Base-by-base conservation (phyloP, 2,113 vertebrate genomes). In the Puntigrus tetrazona region DNA sequence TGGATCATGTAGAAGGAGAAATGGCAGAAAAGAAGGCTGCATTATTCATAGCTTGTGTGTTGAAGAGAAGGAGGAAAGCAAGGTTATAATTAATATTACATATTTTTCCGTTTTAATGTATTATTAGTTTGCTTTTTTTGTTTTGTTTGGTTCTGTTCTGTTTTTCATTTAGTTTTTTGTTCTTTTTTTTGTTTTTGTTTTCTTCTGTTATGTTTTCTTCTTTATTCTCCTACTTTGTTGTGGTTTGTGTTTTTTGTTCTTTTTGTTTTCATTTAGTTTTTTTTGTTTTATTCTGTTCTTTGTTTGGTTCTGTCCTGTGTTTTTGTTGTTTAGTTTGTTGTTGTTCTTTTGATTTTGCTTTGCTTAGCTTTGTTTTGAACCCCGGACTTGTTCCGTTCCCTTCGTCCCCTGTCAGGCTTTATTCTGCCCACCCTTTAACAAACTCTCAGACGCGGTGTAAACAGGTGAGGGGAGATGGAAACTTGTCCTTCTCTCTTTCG, bases 401-500 rank as follows among this genome's bases (percentile, higher is more conserved):
- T 67, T 82, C 65, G 70, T 22, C 29, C 45, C 22, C 52, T 6
- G 18, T 63, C 22, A 36, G 16, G 25, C 31, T 72, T 72, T 43
- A 29, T 55, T 82, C 43, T 69, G 18, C 22, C 29, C 45, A 55
- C 43, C 11, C 31, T 34, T 55, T 81, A 81, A 81, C 29, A 82
- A 25, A 82, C 20, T 45, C 18, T 25, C 63, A 81, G 27, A 8
- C 4, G 5, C 1, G 27, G 5, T 16, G 45, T 38, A 61, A 38
- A 55, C 80, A 88, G 67, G 84, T 90, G 75, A 43, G 45, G 61
- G 78, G 83, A 83, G 73, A 82, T 52, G 47, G 41, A 74, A n/a
- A 45, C 50, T 70, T 36, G 59, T 74, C 81, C 75, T 83, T n/a
- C 47, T 78, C 52, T 84, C 75, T 72, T 73, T 59, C 1, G 77